These are phyloP conservation scores for Ophonus ardosiacus DNA, from an alignment of 2,888 invertebrate species.

Conservation along the genomic window DNA sequence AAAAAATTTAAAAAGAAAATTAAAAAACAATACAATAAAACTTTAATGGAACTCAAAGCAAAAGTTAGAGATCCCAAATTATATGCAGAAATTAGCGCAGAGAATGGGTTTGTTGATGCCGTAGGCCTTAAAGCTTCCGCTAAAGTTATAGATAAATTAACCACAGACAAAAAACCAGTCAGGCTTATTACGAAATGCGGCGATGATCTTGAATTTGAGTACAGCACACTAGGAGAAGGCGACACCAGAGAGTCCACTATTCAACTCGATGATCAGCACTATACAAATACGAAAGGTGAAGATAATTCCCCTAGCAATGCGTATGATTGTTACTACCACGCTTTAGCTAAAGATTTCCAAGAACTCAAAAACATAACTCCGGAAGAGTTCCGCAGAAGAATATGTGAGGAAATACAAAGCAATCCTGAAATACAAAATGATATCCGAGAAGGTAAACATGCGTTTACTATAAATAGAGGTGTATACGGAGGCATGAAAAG, in stretches of 20 bases:
- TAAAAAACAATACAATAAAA: conserved; percentile 62
- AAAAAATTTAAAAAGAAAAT: conserved; percentile 18
- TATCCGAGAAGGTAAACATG: conserved; percentile 48
- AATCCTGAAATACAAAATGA: conserved; percentile 33
- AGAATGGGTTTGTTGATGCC: conserved; percentile 61
- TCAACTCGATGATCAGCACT: conserved; percentile 51
- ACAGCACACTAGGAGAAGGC: conserved; percentile 1
- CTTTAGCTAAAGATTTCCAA: conserved; percentile 29
- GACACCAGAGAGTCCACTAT: conserved; percentile 25
- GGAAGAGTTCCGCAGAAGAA: conserved; percentile 41
- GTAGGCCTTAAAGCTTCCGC: conserved; percentile 49
- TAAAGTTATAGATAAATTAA: conserved; percentile 29
- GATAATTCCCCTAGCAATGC: neutral
- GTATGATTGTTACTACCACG: conserved; percentile 58
- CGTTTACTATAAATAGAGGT: conserved; percentile 17
- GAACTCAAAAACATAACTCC: conserved; percentile 29
- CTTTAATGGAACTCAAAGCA: conserved; percentile 54
- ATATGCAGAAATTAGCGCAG: conserved; percentile 61
- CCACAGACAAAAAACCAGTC: neutral
- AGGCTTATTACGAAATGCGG: conserved; percentile 4
- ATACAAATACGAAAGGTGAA: neutral
- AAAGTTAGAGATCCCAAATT: conserved; percentile 63
- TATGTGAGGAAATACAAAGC: conserved; percentile 46
- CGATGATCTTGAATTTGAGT: conserved; percentile 2
- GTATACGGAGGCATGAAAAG: conserved; percentile 13